These are phyloP conservation scores for Nephila pilipes DNA, from an alignment of 1,140 invertebrate genomes.

Conservation along the genomic window DNA sequence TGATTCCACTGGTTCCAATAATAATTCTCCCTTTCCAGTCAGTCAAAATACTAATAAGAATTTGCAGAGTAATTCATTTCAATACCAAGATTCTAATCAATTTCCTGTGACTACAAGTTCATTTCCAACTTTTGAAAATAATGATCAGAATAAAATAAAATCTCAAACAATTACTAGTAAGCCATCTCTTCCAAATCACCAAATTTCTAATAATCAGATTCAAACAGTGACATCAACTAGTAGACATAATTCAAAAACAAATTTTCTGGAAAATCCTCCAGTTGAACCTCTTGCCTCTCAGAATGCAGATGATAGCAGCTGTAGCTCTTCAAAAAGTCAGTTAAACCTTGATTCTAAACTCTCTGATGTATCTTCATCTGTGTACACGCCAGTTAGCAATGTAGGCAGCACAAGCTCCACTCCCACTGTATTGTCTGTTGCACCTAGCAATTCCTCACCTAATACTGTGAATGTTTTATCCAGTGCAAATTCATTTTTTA, in stretches of 20 bases:
- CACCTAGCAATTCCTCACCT: conserved; percentile 14
- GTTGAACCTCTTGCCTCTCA: not conserved
- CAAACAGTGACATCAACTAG: conserved; percentile 38
- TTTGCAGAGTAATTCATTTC: conserved; percentile 58
- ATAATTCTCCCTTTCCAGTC: conserved; percentile 22
- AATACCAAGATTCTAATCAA: conserved; percentile 60
- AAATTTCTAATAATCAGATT: conserved; percentile 11
- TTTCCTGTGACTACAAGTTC: conserved; percentile 40
- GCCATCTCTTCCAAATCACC: not conserved
- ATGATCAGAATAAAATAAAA: conserved; percentile 40
- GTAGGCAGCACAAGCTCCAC: not conserved
- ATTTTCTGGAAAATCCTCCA: conserved; percentile 16
- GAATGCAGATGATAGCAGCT: conserved; percentile 47
- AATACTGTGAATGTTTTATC: conserved; percentile 58
- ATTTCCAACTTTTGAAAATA: conserved; percentile 31
- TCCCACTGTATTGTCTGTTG: conserved; percentile 27
- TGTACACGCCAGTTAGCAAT: conserved; percentile 15
- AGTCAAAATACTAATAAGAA: conserved; percentile 47
- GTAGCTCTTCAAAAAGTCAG: conserved; percentile 18
- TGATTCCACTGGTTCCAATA: conserved; percentile 53
- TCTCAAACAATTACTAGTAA: conserved; percentile 19
- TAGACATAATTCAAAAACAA: conserved; percentile 8
- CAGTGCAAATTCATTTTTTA: conserved; percentile 51
- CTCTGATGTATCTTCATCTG: conserved; percentile 21
- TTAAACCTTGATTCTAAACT: not conserved